Evolutionary conservation across 2,888 invertebrate species (phyloP), one percentile per base, ranked within the genome.

Genomic region (Petrolisthes manimaculis): DNA sequence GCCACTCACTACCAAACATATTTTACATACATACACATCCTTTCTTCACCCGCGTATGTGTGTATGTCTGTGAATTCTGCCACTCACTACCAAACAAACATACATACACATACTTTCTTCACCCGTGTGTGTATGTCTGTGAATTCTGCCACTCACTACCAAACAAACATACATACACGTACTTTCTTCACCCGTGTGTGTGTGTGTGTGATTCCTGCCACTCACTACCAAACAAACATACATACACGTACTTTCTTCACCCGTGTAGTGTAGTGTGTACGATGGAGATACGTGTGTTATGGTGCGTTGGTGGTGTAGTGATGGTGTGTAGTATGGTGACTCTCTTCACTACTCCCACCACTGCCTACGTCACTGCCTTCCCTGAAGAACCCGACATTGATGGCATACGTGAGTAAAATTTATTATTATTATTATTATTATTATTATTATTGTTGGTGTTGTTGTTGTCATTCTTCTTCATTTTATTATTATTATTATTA

Each of bases 361-460:
- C 55, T 51, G 86, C 84, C 21, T 90, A 90, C 86, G 90, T 90
- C 79, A 90, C 90, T 5, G 77, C 86, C 81, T 88, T 86, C 84
- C 90, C 90, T 18, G 90, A 90, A 1, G 88, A 90, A 24, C 90
- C 90, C 0, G 90, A 90, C 82, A 90, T 90, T n/a, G 90, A 90
- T 55, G 90, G 90, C 0, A 90, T 71, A 37, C 21, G 90, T 90
- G 79, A 88, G 88, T 83, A 61, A 18, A 5, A 4, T 51, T 2
- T 5, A n/a, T n/a, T n/a, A n/a, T n/a, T n/a, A n/a, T n/a, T n/a
- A n/a, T n/a, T n/a, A n/a, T n/a, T n/a, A n/a, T n/a, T n/a, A n/a
- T n/a, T n/a, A 37, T 37, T 37, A 37, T 37, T 37, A 37, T 37
- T 37, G 37, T 37, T 37, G 37, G 0, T 37, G 37, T 37, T 37